Percentiles rank a stretch among this genome's conserved stretches.
These are phyloP conservation scores for Melanogrammus aeglefinus DNA, from an alignment of 2,797 vertebrate genomes.

Conservation along the genomic window DNA sequence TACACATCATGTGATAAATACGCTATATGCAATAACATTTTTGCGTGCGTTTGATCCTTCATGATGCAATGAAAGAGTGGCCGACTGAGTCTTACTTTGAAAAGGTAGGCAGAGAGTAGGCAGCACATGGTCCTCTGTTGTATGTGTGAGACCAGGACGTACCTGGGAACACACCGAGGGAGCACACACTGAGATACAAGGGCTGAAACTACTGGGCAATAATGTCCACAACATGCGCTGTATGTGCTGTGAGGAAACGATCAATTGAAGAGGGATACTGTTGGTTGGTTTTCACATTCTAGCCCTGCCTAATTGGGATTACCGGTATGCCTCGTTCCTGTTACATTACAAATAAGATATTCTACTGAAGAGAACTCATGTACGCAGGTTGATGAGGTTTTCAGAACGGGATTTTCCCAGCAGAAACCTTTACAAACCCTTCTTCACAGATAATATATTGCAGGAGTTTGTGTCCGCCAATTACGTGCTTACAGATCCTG, in stretches of 20 bases:
- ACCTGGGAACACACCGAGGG: slow-evolving; percentile 66
- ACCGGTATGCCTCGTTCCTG: too few species aligned
- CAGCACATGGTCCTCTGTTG: slow-evolving; percentile 78
- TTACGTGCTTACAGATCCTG: too few species aligned
- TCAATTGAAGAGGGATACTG: not conserved
- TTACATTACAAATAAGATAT: too few species aligned
- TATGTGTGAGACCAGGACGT: slow-evolving; percentile 75
- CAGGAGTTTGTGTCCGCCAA: too few species aligned
- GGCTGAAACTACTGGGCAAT: not conserved
- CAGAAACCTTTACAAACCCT: too few species aligned
- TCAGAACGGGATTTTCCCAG: too few species aligned
- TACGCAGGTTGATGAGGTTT: too few species aligned
- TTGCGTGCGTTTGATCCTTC: not conserved
- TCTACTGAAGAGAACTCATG: too few species aligned
- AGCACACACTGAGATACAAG: slow-evolving; percentile 19
- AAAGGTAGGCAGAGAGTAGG: slow-evolving; percentile 86
- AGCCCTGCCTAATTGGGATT: too few species aligned
- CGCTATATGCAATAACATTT: not conserved
- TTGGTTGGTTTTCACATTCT: not conserved
- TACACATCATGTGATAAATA: not conserved
- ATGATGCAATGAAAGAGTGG: not conserved
- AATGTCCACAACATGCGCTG: not conserved
- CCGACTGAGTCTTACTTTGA: slow-evolving; percentile 80
- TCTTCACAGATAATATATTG: too few species aligned
- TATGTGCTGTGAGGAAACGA: not conserved